Conservation (phyloP, 2,113 vertebrate genomes). For the Python bivittatus region DNA sequence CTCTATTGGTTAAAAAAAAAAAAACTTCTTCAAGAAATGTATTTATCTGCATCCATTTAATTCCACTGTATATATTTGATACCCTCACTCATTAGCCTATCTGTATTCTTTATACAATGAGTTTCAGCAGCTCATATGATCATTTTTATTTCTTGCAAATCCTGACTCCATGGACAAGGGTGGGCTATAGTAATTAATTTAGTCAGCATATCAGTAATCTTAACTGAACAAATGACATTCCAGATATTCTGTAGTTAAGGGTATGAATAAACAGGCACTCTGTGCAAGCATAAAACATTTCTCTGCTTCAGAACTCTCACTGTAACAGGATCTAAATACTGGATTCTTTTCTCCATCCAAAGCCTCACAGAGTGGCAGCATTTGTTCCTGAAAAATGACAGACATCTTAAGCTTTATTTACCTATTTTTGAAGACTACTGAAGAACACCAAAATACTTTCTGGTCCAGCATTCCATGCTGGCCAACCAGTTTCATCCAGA, state of each 20-base stretch:
- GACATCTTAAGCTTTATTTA: constrained; percentile 35
- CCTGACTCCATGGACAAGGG: constrained; percentile 4
- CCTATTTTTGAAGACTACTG: constrained; percentile 31
- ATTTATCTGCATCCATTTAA: not conserved
- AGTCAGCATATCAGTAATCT: constrained; percentile 14
- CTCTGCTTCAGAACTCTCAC: constrained; percentile 8
- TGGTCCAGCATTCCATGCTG: no score
- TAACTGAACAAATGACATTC: constrained; percentile 22
- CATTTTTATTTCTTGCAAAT: not conserved
- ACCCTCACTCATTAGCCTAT: not conserved
- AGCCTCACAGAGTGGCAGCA: constrained; percentile 15
- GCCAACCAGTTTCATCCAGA: not conserved
- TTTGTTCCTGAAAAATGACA: constrained; percentile 43
- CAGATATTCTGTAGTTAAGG: constrained; percentile 14
- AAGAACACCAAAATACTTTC: not conserved
- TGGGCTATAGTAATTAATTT: not conserved
- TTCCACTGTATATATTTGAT: not conserved
- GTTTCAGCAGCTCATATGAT: not conserved
- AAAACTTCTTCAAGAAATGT: not conserved
- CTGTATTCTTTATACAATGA: not conserved
- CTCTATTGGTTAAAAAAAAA: not conserved
- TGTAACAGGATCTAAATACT: constrained; percentile 21
- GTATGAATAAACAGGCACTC: constrained; percentile 30
- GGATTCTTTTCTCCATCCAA: constrained; percentile 33
- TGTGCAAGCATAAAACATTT: constrained; percentile 5